Conservation (phyloP, 2,888 invertebrate species). For the Myopa tessellatipennis region DNA sequence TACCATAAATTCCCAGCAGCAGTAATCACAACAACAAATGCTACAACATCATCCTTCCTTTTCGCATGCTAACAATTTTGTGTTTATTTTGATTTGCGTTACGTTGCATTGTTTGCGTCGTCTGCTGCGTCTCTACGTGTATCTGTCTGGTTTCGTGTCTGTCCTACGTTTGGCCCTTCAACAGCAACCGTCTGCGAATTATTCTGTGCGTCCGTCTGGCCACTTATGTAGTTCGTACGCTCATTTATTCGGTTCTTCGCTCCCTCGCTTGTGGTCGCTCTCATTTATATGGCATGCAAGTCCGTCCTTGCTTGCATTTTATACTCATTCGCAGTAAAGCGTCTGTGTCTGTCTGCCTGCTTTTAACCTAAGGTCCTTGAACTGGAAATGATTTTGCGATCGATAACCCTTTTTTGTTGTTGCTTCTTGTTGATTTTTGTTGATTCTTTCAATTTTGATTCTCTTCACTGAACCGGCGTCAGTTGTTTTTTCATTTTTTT, state of each 20-base stretch:
- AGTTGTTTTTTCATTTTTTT: not conserved
- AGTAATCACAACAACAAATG: conserved; percentile 5
- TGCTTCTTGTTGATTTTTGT: not conserved
- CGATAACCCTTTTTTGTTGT: conserved; percentile 32
- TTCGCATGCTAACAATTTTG: not conserved
- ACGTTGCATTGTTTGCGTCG: not conserved
- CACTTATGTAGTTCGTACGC: not conserved
- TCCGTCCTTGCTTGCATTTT: not conserved
- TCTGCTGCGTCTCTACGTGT: too few species aligned
- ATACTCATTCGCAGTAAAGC: not conserved
- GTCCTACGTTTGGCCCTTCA: not conserved
- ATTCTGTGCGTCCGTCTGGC: not conserved
- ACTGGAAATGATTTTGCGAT: conserved; percentile 34
- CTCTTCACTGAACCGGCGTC: too few species aligned
- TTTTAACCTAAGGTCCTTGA: conserved; percentile 26
- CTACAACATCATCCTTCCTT: not conserved
- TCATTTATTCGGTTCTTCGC: not conserved
- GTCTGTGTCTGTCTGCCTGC: conserved; percentile 6
- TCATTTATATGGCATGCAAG: not conserved
- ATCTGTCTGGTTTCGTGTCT: not conserved
- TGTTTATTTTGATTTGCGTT: conserved; percentile 1
- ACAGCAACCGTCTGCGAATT: not conserved
- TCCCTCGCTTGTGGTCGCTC: too few species aligned
- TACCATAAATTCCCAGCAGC: conserved; percentile 37
- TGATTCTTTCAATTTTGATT: too few species aligned